Evolutionary conservation across 2,888 invertebrate genomes (phyloP).

Genomic region (Melanostoma mellinum): DNA sequence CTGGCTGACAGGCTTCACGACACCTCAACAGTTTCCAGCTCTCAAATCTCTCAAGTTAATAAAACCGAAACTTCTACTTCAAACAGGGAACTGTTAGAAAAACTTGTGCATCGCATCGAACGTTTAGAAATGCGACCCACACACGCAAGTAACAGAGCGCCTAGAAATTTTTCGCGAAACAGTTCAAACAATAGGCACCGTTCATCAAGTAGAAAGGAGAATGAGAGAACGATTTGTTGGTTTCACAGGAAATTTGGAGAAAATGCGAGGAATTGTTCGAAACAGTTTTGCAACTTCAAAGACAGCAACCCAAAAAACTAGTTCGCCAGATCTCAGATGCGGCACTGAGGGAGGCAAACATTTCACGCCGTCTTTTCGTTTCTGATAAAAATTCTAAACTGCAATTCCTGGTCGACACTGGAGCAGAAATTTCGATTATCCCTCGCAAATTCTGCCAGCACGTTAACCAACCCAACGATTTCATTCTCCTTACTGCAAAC

Average conservation of each 20-base stretch:
- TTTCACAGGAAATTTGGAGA: not conserved
- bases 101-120: slow-evolving; percentile 1
- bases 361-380: slow-evolving; percentile 26
- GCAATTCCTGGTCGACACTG: slow-evolving; percentile 21
- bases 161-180: slow-evolving; percentile 2
- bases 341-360: slow-evolving; percentile 32
- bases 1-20: slow-evolving; percentile 29
- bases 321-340: slow-evolving; percentile 26
- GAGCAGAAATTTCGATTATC: slow-evolving; percentile 31
- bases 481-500: slow-evolving; percentile 36
- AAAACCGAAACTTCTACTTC: not conserved
- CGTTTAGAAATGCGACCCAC: not conserved
- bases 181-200: not conserved
- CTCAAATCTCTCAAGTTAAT: slow-evolving; percentile 4
- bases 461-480: slow-evolving; percentile 18
- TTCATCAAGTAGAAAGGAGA: not conserved
- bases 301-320: slow-evolving; percentile 22
- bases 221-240: not conserved
- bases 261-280: not conserved
- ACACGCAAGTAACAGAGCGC: not conserved
- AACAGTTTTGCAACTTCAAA: not conserved
- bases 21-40: not conserved
- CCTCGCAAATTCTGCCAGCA: slow-evolving; percentile 23
- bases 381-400: not conserved
- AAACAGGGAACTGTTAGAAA: not conserved